Percentiles rank a stretch among this genome's conserved stretches.
phyloP scores from a whole-genome alignment of 2,888 invertebrate genomes.

The Odontomyia ornata region DNA sequence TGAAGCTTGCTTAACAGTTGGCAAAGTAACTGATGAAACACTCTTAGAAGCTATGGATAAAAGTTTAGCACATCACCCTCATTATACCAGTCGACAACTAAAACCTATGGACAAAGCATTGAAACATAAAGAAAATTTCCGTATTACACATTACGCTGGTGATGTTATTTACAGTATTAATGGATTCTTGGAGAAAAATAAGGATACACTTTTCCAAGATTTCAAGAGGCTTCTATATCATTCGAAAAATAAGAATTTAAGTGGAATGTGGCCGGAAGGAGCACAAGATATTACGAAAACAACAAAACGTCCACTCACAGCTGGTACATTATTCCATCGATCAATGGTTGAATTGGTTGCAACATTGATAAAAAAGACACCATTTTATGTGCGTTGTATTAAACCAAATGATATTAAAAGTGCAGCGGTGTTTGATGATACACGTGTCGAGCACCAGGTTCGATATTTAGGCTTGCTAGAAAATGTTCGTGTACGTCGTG shows the following conservation, averaged over 20 bases:
- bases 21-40: constrained; percentile 86
- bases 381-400: constrained; percentile 96
- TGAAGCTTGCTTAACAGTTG: constrained; percentile 95
- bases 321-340: constrained; percentile 92
- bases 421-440: constrained; percentile 83
- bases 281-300: constrained; percentile 88
- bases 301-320: constrained; percentile 93
- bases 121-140: constrained; percentile 80
- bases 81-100: constrained; percentile 88
- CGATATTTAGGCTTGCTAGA: constrained; percentile 90
- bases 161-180: constrained; percentile 90
- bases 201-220: constrained; percentile 95
- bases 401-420: constrained; percentile 97
- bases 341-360: constrained; percentile 91
- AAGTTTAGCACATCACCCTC: constrained; percentile 83
- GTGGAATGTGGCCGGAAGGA: constrained; percentile 97
- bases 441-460: constrained; percentile 68
- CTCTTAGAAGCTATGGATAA: constrained; percentile 93
- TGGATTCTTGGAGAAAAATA: constrained; percentile 97
- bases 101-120: constrained; percentile 84
- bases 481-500: constrained; percentile 93
- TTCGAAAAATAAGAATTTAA: constrained; percentile 80
- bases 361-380: constrained; percentile 90
- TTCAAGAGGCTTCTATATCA: constrained; percentile 91
- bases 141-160: constrained; percentile 94